Evolutionary conservation across 30 jellyfish, hydroid and myxozoan genomes (phyloP), one percentile per base, ranked within the genome.

Genomic region (Haliclystus octoradiatus): DNA sequence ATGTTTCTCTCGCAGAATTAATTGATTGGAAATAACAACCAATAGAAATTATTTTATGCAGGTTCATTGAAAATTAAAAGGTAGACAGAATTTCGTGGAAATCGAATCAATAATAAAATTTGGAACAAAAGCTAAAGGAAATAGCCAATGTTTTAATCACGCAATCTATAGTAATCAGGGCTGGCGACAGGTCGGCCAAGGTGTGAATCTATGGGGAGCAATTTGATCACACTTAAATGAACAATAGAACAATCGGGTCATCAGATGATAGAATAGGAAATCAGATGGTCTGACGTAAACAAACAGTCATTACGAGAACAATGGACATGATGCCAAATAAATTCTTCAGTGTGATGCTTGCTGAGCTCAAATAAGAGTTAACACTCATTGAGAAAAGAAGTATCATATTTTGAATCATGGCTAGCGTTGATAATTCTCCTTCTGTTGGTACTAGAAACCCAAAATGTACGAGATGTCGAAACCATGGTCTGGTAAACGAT

Each of bases 391-490:
- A 5, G 57, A 19, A 40, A 40, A 19, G 57, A n/a, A n/a, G n/a
- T n/a, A 40, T 5, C 57, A 40, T 40, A 40, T 40, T 19, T 40
- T 40, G 57, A 5, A 40, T 40, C 9, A 9, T 5, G 19, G 14
- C 57, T 5, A 19, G 19, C 9, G 57, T 40, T 5, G 19, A 40
- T 9, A 9, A 9, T 40, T 9, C 57, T 40, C 14, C 57, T 5
- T 9, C 19, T 40, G 57, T 40, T 40, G 57, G 57, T 19, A 40
- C 57, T 5, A 9, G 93, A 63, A 23, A 84, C 24, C 97, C 97
- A 2, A 88, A 88, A 49, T 88, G 97, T 68, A 91, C 97, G 1
- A 70, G 97, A 22, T 88, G 97, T 31, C 81, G 97, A 22, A 88
- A 88, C 64, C 97, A 88, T 67, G 97, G 97, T 1, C 51, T 80